Conservation (phyloP, 2,113 vertebrate genomes). For the Uria aalge region DNA sequence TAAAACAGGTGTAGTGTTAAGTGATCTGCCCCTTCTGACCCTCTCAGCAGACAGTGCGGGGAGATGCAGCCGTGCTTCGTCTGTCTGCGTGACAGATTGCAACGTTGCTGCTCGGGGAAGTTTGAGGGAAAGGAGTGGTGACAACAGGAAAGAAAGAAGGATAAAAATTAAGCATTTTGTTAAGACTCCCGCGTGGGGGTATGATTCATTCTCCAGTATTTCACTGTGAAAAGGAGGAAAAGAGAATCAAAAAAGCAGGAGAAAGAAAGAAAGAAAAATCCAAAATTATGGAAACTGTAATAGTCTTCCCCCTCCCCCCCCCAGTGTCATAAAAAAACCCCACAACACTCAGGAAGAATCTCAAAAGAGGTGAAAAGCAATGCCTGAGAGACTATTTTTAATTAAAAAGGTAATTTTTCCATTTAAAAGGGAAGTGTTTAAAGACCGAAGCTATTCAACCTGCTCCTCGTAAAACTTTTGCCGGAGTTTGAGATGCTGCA, state of each 20-base stretch:
- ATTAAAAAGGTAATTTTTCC: background rate
- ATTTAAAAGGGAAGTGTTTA: background rate
- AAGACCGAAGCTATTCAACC: background rate
- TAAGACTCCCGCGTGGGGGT: background rate
- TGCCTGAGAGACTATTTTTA: background rate
- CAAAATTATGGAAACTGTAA: background rate
- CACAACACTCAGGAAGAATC: background rate
- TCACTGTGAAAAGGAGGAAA: background rate
- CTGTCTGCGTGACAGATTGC: slow-evolving; percentile 47
- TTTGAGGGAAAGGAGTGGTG: background rate
- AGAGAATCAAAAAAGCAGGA: background rate
- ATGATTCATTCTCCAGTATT: slow-evolving; percentile 2
- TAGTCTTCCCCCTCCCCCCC: background rate
- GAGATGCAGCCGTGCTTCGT: slow-evolving; percentile 41
- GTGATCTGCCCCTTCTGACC: slow-evolving; percentile 55
- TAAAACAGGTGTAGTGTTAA: slow-evolving; percentile 71
- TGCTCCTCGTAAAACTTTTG: background rate
- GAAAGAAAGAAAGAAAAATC: background rate
- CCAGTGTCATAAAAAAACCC: background rate
- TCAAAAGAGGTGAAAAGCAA: background rate
- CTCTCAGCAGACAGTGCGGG: slow-evolving; percentile 43
- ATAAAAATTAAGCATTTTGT: slow-evolving; percentile 34
- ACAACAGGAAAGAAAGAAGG: slow-evolving; percentile 23
- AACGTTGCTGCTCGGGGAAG: background rate
- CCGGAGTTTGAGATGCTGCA: background rate